Base-by-base conservation (phyloP, 2,888 invertebrate genomes). In the Noctua janthe region DNA sequence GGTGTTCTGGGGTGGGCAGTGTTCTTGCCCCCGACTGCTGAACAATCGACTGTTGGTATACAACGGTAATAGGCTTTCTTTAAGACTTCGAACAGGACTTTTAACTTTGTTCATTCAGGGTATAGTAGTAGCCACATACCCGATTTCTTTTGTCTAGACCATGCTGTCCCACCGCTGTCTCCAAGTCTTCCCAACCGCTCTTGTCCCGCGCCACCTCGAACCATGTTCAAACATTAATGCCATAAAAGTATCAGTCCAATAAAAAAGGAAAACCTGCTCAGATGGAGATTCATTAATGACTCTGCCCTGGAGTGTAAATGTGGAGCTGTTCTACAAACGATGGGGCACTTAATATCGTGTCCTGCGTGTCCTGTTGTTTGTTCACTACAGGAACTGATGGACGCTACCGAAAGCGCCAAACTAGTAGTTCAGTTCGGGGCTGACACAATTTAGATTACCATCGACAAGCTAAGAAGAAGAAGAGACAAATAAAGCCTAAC, bases 1-100 rank as follows among this genome's bases (percentile, higher is more conserved):
- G 20, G 39, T 62, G 72, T 71, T 73, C 51, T n/a, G 74, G 67
- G 82, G 77, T 85, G 64, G 39, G 66, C 70, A 75, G 85, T 77
- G 86, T 62, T 81, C 62, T 56, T 80, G 76, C 47, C 70, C 49
- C 23, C 54, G 62, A 29, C n/a, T 49, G 23, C 29, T 29, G 4
- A 47, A 71, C 47, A 29, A 51, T 59, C 11, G 29, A 29, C 2
- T 47, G 2, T 59, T 49, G 17, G 15, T n/a, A 29, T 56, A 39
- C 15, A 43, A 49, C 43, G 23, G 17, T 51, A 70, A 49, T 23
- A 66, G 23, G 3, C 10, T 47, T 47, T n/a, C 47, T 6, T 66
- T 23, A 43, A 66, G 4, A 11, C 17, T 0, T 35, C 0, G 35
- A 5, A 35, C 39, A 66, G 35, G 66, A 59, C 15, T 43, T 35